Conservation (phyloP, 2,888 invertebrate genomes). For the Axea sp. region DNA sequence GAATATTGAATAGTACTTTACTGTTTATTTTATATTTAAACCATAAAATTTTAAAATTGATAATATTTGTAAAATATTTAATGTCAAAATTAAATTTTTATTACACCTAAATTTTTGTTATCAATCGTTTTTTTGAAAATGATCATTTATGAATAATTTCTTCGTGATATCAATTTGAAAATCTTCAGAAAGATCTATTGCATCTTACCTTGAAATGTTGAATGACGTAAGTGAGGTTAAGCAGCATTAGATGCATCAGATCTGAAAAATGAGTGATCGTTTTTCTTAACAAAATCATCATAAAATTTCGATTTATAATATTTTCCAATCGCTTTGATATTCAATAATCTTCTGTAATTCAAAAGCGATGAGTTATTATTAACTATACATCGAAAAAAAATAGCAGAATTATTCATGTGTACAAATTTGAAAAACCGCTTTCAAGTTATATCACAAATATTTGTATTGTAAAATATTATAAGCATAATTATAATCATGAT, state of each 20-base stretch:
- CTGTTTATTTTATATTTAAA: too few species aligned
- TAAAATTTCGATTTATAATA: conserved; percentile 29
- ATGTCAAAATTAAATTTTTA: too few species aligned
- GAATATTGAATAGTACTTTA: too few species aligned
- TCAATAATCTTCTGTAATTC: conserved; percentile 23
- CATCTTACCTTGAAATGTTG: not conserved
- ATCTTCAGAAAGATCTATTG: too few species aligned
- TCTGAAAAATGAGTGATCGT: conserved; percentile 15
- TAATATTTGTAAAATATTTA: too few species aligned
- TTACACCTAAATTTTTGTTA: too few species aligned
- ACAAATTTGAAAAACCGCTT: conserved; percentile 2
- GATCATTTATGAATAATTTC: too few species aligned
- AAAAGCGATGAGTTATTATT: conserved; percentile 16
- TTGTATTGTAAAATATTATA: not conserved
- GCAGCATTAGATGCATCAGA: conserved; percentile 7
- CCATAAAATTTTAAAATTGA: too few species aligned
- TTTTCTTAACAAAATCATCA: conserved; percentile 16
- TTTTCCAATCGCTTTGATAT: conserved; percentile 30
- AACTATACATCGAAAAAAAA: conserved; percentile 17
- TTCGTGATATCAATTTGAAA: too few species aligned
- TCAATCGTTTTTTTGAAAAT: too few species aligned
- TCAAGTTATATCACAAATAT: not conserved
- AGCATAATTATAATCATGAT: too few species aligned
- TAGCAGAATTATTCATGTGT: conserved; percentile 13
- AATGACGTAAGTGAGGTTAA: conserved; percentile 6